These are phyloP conservation scores for Brachionus paranguensis DNA, from an alignment of 1,140 invertebrate species.

Conservation along the genomic window DNA sequence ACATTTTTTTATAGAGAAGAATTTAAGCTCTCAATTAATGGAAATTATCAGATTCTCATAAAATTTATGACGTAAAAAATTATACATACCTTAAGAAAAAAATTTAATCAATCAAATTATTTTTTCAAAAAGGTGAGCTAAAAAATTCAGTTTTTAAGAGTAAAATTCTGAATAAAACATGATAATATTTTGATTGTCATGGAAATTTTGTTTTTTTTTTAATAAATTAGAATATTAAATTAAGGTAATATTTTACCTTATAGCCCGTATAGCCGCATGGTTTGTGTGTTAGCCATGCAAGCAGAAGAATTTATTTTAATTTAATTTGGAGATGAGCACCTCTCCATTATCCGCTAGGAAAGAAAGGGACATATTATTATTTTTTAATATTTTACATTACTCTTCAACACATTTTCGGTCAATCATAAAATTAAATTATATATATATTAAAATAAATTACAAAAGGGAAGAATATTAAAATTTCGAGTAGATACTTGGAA, in stretches of 20 bases:
- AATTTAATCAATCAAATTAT: background rate
- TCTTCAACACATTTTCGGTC: too few species aligned
- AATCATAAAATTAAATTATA: too few species aligned
- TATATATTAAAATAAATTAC: too few species aligned
- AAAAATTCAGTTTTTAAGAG: background rate
- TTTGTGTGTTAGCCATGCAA: too few species aligned
- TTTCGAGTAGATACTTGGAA: too few species aligned
- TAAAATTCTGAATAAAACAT: background rate
- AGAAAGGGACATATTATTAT: too few species aligned
- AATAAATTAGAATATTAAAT: background rate
- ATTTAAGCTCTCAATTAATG: background rate
- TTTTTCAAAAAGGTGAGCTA: background rate
- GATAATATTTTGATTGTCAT: background rate
- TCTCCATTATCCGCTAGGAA: too few species aligned
- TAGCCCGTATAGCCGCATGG: too few species aligned
- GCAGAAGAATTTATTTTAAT: too few species aligned
- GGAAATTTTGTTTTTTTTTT: background rate
- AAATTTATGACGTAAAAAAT: background rate
- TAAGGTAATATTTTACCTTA: background rate
- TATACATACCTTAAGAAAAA: background rate
- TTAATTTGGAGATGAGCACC: too few species aligned
- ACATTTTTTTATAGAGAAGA: background rate
- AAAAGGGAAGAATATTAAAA: too few species aligned
- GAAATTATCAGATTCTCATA: background rate
- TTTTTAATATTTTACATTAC: too few species aligned